phyloP scores from a whole-genome alignment of 2,888 invertebrate genomes.

The Trichopoda pennipes region DNA sequence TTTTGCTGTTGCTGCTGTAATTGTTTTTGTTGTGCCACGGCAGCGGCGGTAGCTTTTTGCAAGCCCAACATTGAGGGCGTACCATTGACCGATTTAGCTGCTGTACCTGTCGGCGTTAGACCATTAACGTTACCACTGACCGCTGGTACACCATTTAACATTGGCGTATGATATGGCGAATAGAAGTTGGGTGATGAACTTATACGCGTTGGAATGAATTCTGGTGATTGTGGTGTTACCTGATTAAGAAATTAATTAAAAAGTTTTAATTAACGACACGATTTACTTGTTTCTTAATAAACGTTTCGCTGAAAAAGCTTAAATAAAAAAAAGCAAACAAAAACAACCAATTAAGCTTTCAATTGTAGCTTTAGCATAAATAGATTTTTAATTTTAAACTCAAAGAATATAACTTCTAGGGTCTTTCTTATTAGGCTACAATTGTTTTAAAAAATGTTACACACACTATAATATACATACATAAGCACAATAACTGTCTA shows the following conservation, averaged over 20 bases:
- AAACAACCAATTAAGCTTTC: background rate
- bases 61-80: conserved; percentile 75
- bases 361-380: background rate
- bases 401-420: background rate
- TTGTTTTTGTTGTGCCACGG: conserved; percentile 76
- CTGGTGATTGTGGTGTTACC: conserved; percentile 82
- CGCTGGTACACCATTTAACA: conserved; percentile 72
- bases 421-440: background rate
- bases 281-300: background rate
- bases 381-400: background rate
- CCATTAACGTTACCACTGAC: conserved; percentile 69
- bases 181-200: conserved; percentile 80
- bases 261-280: background rate
- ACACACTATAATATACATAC: conserved; percentile 12
- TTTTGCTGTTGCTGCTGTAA: conserved; percentile 72
- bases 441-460: background rate
- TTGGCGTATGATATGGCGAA: conserved; percentile 78
- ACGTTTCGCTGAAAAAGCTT: conserved; percentile 8
- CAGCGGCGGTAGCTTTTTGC: conserved; percentile 76
- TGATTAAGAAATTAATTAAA: conserved; percentile 71
- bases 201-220: conserved; percentile 82
- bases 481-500: conserved; percentile 8
- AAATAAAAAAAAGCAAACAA: conserved; percentile 1
- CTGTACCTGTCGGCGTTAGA: conserved; percentile 72
- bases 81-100: conserved; percentile 75